Evolutionary conservation across 2,113 vertebrate genomes (phyloP).

Genomic region (Trogon melanurus): DNA sequence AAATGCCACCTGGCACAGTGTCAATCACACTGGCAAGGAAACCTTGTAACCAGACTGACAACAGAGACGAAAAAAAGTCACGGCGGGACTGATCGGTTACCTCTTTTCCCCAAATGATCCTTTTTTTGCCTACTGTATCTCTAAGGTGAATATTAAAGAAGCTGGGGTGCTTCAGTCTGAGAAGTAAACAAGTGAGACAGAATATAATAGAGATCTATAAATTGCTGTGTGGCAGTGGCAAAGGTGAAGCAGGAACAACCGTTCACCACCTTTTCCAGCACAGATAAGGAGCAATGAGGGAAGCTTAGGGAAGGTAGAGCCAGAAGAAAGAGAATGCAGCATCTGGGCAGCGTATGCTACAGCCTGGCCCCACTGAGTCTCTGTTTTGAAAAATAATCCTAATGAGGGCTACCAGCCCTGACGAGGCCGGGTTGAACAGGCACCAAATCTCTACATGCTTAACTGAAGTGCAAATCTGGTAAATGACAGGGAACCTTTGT

Average conservation of each 20-base stretch:
- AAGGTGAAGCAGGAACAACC: background rate
- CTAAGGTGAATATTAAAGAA: background rate
- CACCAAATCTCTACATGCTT: slow-evolving; percentile 23
- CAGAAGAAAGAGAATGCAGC: background rate
- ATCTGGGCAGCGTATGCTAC: background rate
- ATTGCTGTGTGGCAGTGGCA: background rate
- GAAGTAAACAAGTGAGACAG: background rate
- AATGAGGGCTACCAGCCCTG: background rate
- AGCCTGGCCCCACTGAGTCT: background rate
- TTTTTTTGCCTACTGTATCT: background rate
- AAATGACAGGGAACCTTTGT: background rate
- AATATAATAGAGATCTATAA: background rate
- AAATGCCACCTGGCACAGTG: background rate
- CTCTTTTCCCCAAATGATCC: background rate
- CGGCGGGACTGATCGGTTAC: background rate
- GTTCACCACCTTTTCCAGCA: background rate
- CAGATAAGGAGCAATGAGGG: background rate
- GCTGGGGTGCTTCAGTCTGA: background rate
- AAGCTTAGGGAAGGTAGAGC: background rate
- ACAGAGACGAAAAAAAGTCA: background rate
- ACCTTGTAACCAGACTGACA: background rate
- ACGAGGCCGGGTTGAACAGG: background rate
- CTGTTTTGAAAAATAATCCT: slow-evolving; percentile 48
- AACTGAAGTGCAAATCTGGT: background rate
- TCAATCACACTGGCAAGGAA: background rate